Conservation (phyloP, 1,140 invertebrate species). For the Ladona fulva region DNA sequence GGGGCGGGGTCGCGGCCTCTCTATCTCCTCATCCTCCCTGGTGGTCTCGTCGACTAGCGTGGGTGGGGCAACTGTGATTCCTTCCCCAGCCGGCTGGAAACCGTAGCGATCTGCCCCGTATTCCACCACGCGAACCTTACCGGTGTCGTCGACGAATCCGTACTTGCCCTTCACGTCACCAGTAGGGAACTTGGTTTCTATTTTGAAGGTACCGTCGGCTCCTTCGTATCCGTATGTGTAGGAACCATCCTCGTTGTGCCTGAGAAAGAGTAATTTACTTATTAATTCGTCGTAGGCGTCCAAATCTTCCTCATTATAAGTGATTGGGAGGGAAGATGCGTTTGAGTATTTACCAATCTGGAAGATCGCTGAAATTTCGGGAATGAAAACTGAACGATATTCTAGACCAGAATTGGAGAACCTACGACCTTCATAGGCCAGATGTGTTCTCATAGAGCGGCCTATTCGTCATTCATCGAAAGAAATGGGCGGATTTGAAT, state of each 20-base stretch:
- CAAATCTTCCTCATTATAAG: too few species aligned
- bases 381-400: too few species aligned
- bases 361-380: too few species aligned
- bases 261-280: constrained; percentile 32
- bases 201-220: constrained; percentile 75
- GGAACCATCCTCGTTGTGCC: constrained; percentile 75
- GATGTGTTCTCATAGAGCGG: too few species aligned
- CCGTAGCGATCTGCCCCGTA: constrained; percentile 81
- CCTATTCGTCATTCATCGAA: too few species aligned
- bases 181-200: constrained; percentile 67
- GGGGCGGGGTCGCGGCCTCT: neutral
- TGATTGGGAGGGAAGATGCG: too few species aligned
- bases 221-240: constrained; percentile 82
- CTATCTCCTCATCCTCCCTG: constrained; percentile 21
- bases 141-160: constrained; percentile 74
- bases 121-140: constrained; percentile 71
- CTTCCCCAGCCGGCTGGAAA: constrained; percentile 77
- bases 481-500: too few species aligned
- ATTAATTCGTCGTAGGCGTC: neutral
- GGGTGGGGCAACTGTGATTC: constrained; percentile 71
- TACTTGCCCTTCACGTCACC: constrained; percentile 78
- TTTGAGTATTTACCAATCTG: too few species aligned
- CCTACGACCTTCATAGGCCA: too few species aligned
- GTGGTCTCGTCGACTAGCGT: constrained; percentile 59
- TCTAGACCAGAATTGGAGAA: too few species aligned